Evolutionary conservation across 2,113 vertebrate genomes (phyloP).

Genomic region (Microcebus griseorufus): DNA sequence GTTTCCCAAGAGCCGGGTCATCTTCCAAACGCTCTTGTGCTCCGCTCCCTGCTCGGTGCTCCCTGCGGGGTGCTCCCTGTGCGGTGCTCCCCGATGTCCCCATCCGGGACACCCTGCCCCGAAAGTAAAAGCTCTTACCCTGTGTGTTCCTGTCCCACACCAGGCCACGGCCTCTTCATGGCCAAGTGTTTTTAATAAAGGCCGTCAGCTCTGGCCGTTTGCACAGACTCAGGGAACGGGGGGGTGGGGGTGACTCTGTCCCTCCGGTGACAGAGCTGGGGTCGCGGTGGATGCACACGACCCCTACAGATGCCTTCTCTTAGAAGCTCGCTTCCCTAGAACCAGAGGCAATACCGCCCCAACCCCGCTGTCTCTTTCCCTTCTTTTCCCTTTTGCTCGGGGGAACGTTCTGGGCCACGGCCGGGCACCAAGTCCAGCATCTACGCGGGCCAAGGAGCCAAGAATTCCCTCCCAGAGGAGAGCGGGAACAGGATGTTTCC

Average conservation of each 20-base stretch:
- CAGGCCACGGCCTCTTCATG: constrained; percentile 68
- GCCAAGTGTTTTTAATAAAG: constrained; percentile 75
- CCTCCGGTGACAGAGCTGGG: constrained; percentile 86
- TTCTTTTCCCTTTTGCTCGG: constrained; percentile 80
- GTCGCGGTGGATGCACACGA: constrained; percentile 89
- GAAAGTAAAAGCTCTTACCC: not conserved
- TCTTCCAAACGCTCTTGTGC: not conserved
- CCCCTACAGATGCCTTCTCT: constrained; percentile 80
- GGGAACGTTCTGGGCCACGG: constrained; percentile 84
- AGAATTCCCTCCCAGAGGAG: constrained; percentile 83
- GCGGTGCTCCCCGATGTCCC: not conserved
- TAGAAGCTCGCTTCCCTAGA: constrained; percentile 89
- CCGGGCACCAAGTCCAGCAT: constrained; percentile 82
- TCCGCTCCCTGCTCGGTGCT: rapidly evolving
- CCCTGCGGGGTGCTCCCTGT: too few relatives aligned
- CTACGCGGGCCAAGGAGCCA: constrained; percentile 83
- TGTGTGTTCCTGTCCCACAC: not conserved
- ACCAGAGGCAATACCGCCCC: constrained; percentile 77
- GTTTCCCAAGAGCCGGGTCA: not conserved
- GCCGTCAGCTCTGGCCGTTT: constrained; percentile 33
- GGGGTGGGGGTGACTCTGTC: constrained; percentile 81
- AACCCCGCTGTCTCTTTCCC: not conserved
- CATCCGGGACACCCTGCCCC: not conserved
- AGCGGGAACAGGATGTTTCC: not conserved
- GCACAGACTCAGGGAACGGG: not conserved